phyloP scores from a whole-genome alignment of 2,888 invertebrate genomes.

The Liopterus haemorrhoidalis region DNA sequence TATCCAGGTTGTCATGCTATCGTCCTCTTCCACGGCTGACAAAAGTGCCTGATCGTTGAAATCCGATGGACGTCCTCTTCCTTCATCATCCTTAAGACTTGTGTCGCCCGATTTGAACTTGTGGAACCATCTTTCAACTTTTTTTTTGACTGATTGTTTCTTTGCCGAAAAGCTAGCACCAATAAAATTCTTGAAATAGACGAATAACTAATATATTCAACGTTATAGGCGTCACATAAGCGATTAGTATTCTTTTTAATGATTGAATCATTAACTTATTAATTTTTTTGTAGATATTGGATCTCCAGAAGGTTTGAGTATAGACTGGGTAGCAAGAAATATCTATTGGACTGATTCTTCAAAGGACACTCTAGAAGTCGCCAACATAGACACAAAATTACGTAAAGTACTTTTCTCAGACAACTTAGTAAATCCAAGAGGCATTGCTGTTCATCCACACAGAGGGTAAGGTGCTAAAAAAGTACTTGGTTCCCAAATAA shows the following conservation, averaged over 20 bases:
- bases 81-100: no score
- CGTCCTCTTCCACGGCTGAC: no score
- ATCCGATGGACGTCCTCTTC: no score
- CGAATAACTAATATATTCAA: background rate
- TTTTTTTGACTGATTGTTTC: no score
- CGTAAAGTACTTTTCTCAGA: slow-evolving; percentile 69
- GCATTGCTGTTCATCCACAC: slow-evolving; percentile 88
- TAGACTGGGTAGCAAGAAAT: slow-evolving; percentile 89
- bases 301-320: slow-evolving; percentile 87
- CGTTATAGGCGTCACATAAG: background rate
- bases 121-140: no score
- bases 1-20: no score
- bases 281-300: slow-evolving; percentile 58
- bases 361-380: slow-evolving; percentile 82
- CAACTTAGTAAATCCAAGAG: slow-evolving; percentile 83
- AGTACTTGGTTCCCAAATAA: slow-evolving; percentile 5
- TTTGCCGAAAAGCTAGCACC: no score
- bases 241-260: slow-evolving; percentile 3
- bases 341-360: slow-evolving; percentile 96
- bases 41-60: no score
- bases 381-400: slow-evolving; percentile 71
- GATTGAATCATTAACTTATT: slow-evolving; percentile 14
- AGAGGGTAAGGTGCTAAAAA: slow-evolving; percentile 57
- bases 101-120: no score
- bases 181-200: no score